Base-by-base conservation (phyloP, 2,888 invertebrate genomes). In the Pinctada fucata region DNA sequence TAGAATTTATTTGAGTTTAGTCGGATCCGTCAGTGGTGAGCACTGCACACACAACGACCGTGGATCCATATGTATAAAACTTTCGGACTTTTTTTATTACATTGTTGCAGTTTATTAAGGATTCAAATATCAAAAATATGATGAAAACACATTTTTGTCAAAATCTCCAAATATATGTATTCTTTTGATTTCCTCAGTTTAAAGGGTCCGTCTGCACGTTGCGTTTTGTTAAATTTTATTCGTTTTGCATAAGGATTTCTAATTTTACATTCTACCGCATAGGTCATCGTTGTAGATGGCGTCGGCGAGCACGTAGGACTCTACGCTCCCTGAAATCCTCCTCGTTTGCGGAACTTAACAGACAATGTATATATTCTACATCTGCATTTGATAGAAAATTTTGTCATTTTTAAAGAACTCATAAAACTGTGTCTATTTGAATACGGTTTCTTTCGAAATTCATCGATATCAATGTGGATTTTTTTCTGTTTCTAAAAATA, bases 301-400 rank as follows among this genome's bases (percentile, higher is more conserved):
- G 58, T 58, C 58, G 58, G 13, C 13, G 58, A 58, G 6, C 8
- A 6, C 58, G 13, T 13, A 13, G 13, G 58, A 58, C 0, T 58
- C 6, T 58, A 58, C 58, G 58, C 58, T 58, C 58, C 58, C 58
- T 58, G 13, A 58, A 58, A 58, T 58, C 13, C 6, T 13, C 58
- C 13, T 58, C 58, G 50, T 71, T 66, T 77, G 76, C 76, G 76
- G 71, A 72, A 72, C 48, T 77, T 77, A 65, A 77, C 76, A 47
- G 76, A 72, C 66, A 65, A 72, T 77, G 72, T 71, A 47, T 31
- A 52, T 72, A 52, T 10, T 66, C 64, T 72, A 72, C n/a, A 13
- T 16, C 50, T 77, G 76, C 76, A 77, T 51, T 51, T 71, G 45
- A 51, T 58, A 58, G 8, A 58, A 10, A 58, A 58, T 58, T 31